Percentiles rank a stretch among this genome's conserved stretches.
These are phyloP conservation scores for Melinaea menophilus DNA, from an alignment of 2,888 invertebrate species.

Conservation along the genomic window DNA sequence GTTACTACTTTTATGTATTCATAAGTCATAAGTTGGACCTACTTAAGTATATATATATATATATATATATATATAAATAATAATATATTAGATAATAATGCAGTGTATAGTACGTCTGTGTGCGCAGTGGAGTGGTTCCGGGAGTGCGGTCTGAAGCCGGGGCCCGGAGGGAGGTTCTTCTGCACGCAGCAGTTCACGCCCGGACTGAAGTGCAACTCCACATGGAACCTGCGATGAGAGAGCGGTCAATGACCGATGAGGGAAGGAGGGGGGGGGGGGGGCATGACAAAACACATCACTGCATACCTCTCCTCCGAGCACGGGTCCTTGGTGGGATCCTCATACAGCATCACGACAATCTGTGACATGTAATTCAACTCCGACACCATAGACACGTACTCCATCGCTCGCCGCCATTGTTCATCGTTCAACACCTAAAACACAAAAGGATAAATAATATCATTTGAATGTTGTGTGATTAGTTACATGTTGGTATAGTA, in stretches of 20 bases:
- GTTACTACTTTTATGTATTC: background rate
- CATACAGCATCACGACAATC: slow-evolving; percentile 98
- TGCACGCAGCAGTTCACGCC: slow-evolving; percentile 98
- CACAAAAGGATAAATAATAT: background rate
- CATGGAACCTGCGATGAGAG: slow-evolving; percentile 85
- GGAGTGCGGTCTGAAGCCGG: slow-evolving; percentile 94
- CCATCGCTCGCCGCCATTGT: slow-evolving; percentile 99
- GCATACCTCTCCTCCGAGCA: slow-evolving; percentile 85
- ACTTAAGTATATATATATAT: too few relatives aligned
- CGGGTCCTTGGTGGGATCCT: slow-evolving; percentile 97
- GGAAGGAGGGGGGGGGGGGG: too few relatives aligned
- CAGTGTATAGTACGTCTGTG: slow-evolving; percentile 36
- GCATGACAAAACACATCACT: background rate
- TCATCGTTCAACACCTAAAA: slow-evolving; percentile 88
- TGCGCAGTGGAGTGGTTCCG: slow-evolving; percentile 87
- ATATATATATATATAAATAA: too few relatives aligned
- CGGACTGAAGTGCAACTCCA: slow-evolving; percentile 99
- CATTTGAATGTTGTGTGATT: background rate
- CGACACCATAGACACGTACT: slow-evolving; percentile 97
- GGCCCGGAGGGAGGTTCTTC: slow-evolving; percentile 94
- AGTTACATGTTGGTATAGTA: background rate
- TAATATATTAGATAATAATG: background rate
- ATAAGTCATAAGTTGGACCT: too few relatives aligned
- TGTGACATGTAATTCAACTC: slow-evolving; percentile 99
- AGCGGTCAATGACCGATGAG: too few relatives aligned